These are phyloP conservation scores for Pseudolaguvia tuberculata DNA, from an alignment of 2,113 vertebrate species.

Conservation along the genomic window DNA sequence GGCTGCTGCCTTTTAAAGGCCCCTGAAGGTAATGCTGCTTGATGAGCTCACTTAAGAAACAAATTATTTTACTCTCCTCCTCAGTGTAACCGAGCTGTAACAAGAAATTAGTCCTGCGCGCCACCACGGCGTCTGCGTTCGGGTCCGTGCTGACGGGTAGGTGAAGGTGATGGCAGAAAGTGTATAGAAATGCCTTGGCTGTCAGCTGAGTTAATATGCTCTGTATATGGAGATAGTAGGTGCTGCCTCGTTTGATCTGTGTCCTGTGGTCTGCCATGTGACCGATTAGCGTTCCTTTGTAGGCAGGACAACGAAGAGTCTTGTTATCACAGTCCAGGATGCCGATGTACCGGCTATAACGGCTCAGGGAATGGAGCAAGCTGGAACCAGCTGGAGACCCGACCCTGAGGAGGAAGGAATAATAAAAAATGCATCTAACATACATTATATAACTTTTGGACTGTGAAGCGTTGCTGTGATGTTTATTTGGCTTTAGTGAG, in stretches of 20 bases:
- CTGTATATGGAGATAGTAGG: constrained; percentile 89
- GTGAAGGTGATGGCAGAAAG: constrained; percentile 93
- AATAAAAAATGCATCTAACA: too few relatives aligned
- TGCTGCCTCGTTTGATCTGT: constrained; percentile 87
- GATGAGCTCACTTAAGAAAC: constrained; percentile 88
- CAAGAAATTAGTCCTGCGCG: constrained; percentile 75
- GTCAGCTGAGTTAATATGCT: constrained; percentile 80
- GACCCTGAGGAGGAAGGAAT: constrained; percentile 67
- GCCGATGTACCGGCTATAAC: constrained; percentile 89
- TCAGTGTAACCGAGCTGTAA: constrained; percentile 80
- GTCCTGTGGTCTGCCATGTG: constrained; percentile 90
- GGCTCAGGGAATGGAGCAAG: constrained; percentile 78
- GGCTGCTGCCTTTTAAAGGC: constrained; percentile 51
- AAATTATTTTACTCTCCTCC: constrained; percentile 83
- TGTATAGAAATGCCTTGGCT: constrained; percentile 87
- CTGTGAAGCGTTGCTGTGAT: too few relatives aligned
- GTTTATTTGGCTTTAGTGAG: too few relatives aligned
- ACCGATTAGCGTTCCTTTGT: constrained; percentile 76
- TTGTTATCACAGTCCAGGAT: constrained; percentile 90
- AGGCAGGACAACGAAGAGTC: constrained; percentile 84
- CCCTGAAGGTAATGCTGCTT: constrained; percentile 81
- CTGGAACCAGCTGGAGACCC: constrained; percentile 75
- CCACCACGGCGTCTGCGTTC: constrained; percentile 62
- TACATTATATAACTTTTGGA: too few relatives aligned
- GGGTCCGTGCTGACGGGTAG: constrained; percentile 74